Percentiles rank a stretch among this genome's conserved stretches.
These are phyloP conservation scores for Notiomystis cincta DNA, from an alignment of 2,113 vertebrate genomes.

Conservation along the genomic window DNA sequence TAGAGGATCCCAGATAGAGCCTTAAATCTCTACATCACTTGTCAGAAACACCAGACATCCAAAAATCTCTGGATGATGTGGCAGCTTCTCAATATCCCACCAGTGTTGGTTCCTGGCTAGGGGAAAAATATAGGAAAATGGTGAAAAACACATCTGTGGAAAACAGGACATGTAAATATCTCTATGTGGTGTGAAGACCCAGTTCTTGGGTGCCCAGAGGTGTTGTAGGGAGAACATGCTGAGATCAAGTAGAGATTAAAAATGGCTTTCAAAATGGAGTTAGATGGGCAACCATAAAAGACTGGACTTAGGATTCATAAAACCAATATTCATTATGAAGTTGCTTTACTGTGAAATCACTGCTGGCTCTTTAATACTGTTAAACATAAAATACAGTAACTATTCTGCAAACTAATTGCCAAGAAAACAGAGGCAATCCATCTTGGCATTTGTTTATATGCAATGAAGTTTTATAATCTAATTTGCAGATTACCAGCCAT, in stretches of 20 bases:
- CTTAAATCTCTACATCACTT: background rate
- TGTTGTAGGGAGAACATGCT: background rate
- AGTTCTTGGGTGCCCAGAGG: background rate
- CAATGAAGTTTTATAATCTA: slow-evolving; percentile 63
- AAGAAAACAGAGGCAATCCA: slow-evolving; percentile 26
- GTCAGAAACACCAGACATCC: background rate
- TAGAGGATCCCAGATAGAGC: background rate
- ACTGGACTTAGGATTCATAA: slow-evolving; percentile 13
- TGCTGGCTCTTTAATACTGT: slow-evolving; percentile 32
- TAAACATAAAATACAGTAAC: slow-evolving; percentile 53
- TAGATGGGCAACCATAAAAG: background rate
- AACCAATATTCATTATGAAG: slow-evolving; percentile 32
- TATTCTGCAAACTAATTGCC: slow-evolving; percentile 47
- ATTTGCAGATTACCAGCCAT: slow-evolving; percentile 60
- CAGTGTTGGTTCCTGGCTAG: background rate
- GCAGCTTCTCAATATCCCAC: background rate
- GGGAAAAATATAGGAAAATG: background rate
- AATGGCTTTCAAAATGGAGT: background rate
- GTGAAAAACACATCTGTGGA: background rate
- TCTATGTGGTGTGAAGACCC: background rate
- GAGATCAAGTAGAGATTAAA: background rate
- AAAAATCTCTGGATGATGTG: background rate
- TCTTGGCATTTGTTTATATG: slow-evolving; percentile 39
- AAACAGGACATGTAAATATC: background rate
- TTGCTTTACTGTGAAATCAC: slow-evolving; percentile 29